Conservation (phyloP, 1,140 invertebrate genomes). For the Leptinotarsa defecta region DNA sequence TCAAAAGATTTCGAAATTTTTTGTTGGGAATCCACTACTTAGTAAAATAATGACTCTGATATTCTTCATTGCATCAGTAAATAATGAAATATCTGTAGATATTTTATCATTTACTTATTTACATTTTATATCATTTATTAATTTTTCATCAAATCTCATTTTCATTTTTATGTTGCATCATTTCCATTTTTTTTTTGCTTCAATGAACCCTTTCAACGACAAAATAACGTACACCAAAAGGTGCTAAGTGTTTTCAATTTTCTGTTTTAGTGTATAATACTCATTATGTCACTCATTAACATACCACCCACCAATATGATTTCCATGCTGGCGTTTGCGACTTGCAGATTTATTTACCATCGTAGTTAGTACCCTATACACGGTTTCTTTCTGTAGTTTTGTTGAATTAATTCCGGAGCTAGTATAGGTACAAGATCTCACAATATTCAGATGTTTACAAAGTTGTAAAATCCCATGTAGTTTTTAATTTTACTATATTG, state of each 20-base stretch:
- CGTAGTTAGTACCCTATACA: constrained; percentile 34
- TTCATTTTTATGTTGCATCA: too few species aligned
- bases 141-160: too few species aligned
- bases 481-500: too few species aligned
- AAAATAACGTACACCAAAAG: constrained; percentile 52
- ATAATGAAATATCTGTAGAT: too few species aligned
- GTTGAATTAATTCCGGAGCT: not conserved
- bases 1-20: too few species aligned
- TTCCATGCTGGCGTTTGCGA: constrained; percentile 58
- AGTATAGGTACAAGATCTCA: not conserved
- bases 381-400: constrained; percentile 17
- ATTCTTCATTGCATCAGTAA: too few species aligned
- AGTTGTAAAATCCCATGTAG: too few species aligned
- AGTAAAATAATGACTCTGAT: too few species aligned
- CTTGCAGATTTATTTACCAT: constrained; percentile 35
- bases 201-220: not conserved
- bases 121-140: too few species aligned
- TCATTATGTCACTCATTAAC: constrained; percentile 29
- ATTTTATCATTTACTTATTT: too few species aligned
- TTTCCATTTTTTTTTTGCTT: too few species aligned
- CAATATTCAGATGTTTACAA: not conserved
- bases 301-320: constrained; percentile 35
- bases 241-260: constrained; percentile 50
- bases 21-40: too few species aligned
- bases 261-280: constrained; percentile 37